Conservation (phyloP, 2,797 vertebrate species). For the Mareca strepera region DNA sequence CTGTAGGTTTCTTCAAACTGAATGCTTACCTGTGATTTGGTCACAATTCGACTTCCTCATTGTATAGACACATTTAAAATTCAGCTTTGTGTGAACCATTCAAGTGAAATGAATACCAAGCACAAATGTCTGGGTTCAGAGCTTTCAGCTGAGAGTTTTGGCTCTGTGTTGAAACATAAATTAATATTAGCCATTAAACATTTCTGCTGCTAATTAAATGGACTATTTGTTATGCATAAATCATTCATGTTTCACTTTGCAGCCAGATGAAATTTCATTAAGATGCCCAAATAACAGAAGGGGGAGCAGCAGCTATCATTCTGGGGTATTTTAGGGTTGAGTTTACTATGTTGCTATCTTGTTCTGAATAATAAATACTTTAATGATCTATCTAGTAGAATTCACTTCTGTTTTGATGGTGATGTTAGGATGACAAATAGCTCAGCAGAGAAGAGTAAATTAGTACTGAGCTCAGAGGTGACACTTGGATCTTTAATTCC, state of each 20-base stretch:
- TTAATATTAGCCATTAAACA: slow-evolving; percentile 1
- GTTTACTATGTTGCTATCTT: background rate
- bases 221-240: background rate
- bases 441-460: background rate
- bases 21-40: background rate
- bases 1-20: background rate
- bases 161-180: background rate
- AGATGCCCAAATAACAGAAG: background rate
- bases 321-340: background rate
- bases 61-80: background rate
- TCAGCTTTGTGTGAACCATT: background rate
- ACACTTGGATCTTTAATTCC: background rate
- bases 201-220: slow-evolving; percentile 31
- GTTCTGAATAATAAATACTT: slow-evolving; percentile 29
- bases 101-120: background rate
- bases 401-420: slow-evolving; percentile 28
- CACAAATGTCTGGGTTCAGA: background rate
- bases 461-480: slow-evolving; percentile 21
- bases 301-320: background rate
- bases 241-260: background rate
- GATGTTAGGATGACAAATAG: slow-evolving; percentile 29
- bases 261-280: slow-evolving; percentile 8
- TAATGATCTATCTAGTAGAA: slow-evolving; percentile 12
- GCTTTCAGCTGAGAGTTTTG: background rate
- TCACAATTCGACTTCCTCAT: background rate